Evolutionary conservation across 2,113 vertebrate genomes (phyloP).

Genomic region (mouse (Mus musculus)): DNA sequence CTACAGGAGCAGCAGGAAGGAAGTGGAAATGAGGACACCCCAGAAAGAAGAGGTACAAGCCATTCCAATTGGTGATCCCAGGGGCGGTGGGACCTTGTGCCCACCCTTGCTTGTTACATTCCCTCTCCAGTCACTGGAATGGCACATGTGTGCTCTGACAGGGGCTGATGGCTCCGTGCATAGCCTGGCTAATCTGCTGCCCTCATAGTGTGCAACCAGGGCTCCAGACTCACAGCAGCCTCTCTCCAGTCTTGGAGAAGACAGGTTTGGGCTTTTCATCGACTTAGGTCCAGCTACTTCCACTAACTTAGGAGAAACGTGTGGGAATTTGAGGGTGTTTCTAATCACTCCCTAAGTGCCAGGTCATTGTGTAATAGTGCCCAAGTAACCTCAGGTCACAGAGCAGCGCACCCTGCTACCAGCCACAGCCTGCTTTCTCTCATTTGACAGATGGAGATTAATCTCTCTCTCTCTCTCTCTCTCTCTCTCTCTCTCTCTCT

Average conservation of each 20-base stretch:
- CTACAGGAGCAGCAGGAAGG: slow-evolving; percentile 83
- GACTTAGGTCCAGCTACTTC: neutral
- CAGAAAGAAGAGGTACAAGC: slow-evolving; percentile 87
- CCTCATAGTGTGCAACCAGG: neutral
- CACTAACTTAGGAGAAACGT: neutral
- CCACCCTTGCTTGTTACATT: neutral
- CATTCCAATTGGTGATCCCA: accelerated
- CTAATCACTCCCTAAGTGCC: neutral
- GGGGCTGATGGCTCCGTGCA: accelerated
- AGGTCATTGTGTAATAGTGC: neutral
- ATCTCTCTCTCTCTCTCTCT: slow-evolving; percentile 65
- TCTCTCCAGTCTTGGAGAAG: neutral
- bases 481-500: slow-evolving; percentile 70
- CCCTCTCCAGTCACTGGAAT: neutral
- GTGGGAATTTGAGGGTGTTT: neutral
- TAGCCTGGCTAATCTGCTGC: neutral
- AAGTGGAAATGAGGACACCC: slow-evolving; percentile 82
- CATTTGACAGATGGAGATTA: slow-evolving; percentile 38
- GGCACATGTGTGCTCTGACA: neutral
- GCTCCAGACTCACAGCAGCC: neutral
- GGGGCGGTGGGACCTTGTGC: accelerated
- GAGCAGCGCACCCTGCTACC: accelerated
- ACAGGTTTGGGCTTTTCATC: too few species aligned
- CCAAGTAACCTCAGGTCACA: neutral
- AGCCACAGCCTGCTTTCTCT: neutral